Evolutionary conservation across 2,888 invertebrate species (phyloP).

Genomic region (Chaetoderma sp.): DNA sequence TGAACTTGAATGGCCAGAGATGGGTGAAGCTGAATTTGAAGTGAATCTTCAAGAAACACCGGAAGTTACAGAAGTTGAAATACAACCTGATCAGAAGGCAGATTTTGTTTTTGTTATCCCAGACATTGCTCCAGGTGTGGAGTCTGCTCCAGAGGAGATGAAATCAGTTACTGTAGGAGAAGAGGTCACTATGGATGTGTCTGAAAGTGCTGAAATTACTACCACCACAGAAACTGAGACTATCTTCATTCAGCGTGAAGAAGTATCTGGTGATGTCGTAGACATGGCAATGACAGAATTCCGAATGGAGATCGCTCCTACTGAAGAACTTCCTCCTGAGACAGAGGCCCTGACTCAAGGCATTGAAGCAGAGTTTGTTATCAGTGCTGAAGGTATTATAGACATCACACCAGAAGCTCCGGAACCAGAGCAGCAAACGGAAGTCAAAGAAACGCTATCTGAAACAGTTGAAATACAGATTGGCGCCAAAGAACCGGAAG

Average conservation of each 20-base stretch:
- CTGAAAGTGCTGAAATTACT: background rate
- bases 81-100: background rate
- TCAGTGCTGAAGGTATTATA: constrained; percentile 5
- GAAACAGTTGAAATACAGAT: constrained; percentile 40
- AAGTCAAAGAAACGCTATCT: constrained; percentile 45
- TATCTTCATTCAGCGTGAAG: background rate
- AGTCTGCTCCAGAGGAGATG: background rate
- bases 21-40: constrained; percentile 6
- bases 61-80: constrained; percentile 16
- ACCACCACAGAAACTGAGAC: background rate
- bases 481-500: constrained; percentile 27
- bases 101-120: background rate
- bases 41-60: constrained; percentile 15
- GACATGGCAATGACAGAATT: too few species aligned
- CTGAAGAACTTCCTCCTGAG: background rate
- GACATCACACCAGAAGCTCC: constrained; percentile 37
- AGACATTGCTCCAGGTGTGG: background rate
- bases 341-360: background rate
- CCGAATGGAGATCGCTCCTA: too few species aligned
- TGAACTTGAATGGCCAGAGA: constrained; percentile 23
- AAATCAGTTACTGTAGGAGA: background rate
- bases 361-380: too few species aligned
- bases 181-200: background rate
- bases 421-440: constrained; percentile 34
- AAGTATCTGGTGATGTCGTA: background rate